Conservation (phyloP, 2,113 vertebrate genomes). For the Hippocampus abdominalis region DNA sequence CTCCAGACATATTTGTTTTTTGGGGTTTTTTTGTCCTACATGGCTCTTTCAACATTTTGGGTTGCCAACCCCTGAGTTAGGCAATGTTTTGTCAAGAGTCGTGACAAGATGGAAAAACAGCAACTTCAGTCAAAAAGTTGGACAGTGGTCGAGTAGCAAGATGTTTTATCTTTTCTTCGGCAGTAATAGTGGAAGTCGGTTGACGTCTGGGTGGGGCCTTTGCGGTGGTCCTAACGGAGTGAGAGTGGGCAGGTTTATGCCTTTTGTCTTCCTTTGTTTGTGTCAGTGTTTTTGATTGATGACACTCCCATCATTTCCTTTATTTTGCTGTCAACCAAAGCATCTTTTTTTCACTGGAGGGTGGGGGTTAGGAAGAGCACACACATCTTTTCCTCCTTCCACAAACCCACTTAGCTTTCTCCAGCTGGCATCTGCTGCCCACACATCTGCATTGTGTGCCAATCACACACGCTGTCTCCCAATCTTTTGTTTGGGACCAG, state of each 20-base stretch:
- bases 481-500: slow-evolving; percentile 24
- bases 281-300: slow-evolving; percentile 87
- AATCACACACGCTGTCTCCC: slow-evolving; percentile 56
- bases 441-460: slow-evolving; percentile 87
- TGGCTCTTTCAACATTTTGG: no score
- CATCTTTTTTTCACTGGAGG: slow-evolving; percentile 60
- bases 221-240: slow-evolving; percentile 35
- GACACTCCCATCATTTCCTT: slow-evolving; percentile 77
- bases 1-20: no score
- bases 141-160: slow-evolving; percentile 17
- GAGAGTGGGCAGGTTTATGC: slow-evolving; percentile 41
- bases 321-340: slow-evolving; percentile 80
- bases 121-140: slow-evolving; percentile 60
- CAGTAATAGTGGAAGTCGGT: slow-evolving; percentile 54
- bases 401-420: slow-evolving; percentile 55
- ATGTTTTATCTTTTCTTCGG: slow-evolving; percentile 44
- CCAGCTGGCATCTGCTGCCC: slow-evolving; percentile 88
- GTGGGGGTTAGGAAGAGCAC: not conserved
- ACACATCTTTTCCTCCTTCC: slow-evolving; percentile 69
- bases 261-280: slow-evolving; percentile 77
- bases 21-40: no score
- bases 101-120: slow-evolving; percentile 55
- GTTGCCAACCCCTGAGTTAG: not conserved
- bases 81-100: not conserved
- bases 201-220: slow-evolving; percentile 40